Evolutionary conservation across 2,888 invertebrate genomes (phyloP).

Genomic region (Flexamia atlantica): DNA sequence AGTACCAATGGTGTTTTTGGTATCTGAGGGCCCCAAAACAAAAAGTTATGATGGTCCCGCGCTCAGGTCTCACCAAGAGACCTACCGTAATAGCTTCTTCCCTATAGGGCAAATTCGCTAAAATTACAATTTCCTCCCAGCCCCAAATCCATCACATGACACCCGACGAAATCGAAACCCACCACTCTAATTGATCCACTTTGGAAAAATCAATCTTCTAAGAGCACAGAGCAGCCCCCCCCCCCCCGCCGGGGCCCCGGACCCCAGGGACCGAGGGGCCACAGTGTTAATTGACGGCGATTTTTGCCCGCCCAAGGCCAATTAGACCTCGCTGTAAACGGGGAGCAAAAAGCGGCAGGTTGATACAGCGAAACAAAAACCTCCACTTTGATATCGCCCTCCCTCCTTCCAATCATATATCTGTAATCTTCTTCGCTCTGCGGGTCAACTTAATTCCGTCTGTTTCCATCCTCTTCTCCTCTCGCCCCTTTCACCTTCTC

Average conservation of each 20-base stretch:
- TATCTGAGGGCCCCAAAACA: too few species aligned
- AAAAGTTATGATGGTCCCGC: too few species aligned
- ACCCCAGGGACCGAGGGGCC: slow-evolving; percentile 49
- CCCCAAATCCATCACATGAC: too few species aligned
- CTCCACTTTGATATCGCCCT: slow-evolving; percentile 46
- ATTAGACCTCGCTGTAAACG: slow-evolving; percentile 51
- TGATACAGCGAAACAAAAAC: slow-evolving; percentile 36
- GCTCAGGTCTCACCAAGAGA: too few species aligned
- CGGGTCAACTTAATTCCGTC: slow-evolving; percentile 55
- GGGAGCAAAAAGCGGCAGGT: slow-evolving; percentile 50
- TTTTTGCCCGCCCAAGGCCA: slow-evolving; percentile 65
- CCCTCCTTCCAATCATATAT: slow-evolving; percentile 54
- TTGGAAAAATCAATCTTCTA: slow-evolving; percentile 41
- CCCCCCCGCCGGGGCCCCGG: neutral
- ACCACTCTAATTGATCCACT: slow-evolving; percentile 2
- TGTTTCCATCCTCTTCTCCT: slow-evolving; percentile 41
- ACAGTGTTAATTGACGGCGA: slow-evolving; percentile 66
- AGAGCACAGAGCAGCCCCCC: neutral
- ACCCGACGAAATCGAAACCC: neutral
- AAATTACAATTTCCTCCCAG: too few species aligned
- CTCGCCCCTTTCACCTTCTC: slow-evolving; percentile 2
- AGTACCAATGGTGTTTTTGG: too few species aligned
- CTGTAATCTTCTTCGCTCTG: slow-evolving; percentile 45
- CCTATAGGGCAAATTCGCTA: too few species aligned
- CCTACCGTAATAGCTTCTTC: too few species aligned